Evolutionary conservation across 2,797 vertebrate genomes (phyloP), one percentile per base, ranked within the genome.

Genomic region (Hippopotamyrus pictus): DNA sequence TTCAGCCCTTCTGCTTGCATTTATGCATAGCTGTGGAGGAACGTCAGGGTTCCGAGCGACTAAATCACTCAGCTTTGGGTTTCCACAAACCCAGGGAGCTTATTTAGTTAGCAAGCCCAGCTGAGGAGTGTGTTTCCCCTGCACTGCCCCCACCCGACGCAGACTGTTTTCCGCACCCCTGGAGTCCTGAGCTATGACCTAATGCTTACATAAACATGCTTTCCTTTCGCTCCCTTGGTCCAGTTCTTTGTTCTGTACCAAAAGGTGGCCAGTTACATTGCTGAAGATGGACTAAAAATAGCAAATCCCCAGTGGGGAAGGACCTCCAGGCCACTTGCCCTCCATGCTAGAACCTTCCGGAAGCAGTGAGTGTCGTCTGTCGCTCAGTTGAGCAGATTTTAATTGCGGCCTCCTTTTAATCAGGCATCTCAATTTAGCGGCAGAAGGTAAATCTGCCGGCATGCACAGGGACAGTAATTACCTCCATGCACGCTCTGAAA

Each of bases 271-370:
- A 33, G 85, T 25, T 17, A n/a, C 29, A n/a, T n/a, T 41, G 50
- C 29, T 57, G 85, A 87, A 57, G 85, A 51, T 22, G 85, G 5
- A 29, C 85, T 87, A 87, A 87, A 59, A 87, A 87, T 87, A 59
- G 48, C 84, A 14, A 33, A 53, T 14, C 48, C 19, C 48, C 5
- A 51, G 48, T 86, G 51, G 51, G 48, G 85, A 57, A 53, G 25
- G 51, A 7, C 25, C 85, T 87, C 53, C 9, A 17, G 51, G 50
- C 53, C 25, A n/a, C 85, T 51, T 41, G 33, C 12, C 51, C 53
- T 59, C 53, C 85, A 44, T 59, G 29, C 25, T n/a, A 37, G 51
- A 87, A 57, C 51, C 85, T 57, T 41, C 51, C 14, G 4, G 82
- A 83, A 48, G 48, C 82, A 84, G 82, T 59, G 53, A 19, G n/a